Base-by-base conservation (phyloP, 2,797 vertebrate species). In the Leptatherina wallacei region DNA sequence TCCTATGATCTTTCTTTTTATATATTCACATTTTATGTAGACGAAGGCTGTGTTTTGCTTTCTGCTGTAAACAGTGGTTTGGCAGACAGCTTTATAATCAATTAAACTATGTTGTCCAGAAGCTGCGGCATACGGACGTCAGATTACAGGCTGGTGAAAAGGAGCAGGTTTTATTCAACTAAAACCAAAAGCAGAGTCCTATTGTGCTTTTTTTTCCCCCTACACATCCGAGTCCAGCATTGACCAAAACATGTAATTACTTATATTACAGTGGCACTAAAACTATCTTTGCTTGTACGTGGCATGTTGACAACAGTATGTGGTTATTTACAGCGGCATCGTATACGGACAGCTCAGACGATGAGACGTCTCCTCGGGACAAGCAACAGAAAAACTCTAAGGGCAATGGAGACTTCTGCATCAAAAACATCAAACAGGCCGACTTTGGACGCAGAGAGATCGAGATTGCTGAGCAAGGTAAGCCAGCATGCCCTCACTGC, bases 361-460 rank as follows among this genome's bases (percentile, higher is more conserved):
- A 99, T 51, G 98, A 99, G 94, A 98, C 97, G 2, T 99, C 98
- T 24, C 98, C 98, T 0, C 90, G 98, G 24, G 98, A 99, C 92
- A 99, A 99, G 78, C 97, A 99, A 91, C 98, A 99, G 93, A 99
- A 98, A 87, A 99, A 97, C 91, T 98, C 97, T 57, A 98, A 98
- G 82, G 98, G 97, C 83, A 97, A 95, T 82, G 94, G 95, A 0
- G 98, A 99, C 75, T 99, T 99, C 93, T 99, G 98, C 65, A 98
- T 99, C 85, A 99, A 99, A 78, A 99, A 98, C 92, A 98, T 99
- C 91, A 99, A 99, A 60, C 98, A 99, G 92, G 96, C 98, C 0
- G 98, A 99, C 71, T 99, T 99, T 1, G 98, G 98, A 44, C 96
- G 98, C 80, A 92, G 98, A 67, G 98, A 99, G 93, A 98, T 99